Evolutionary conservation across 2,888 invertebrate genomes (phyloP), one percentile per base, ranked within the genome.

Genomic region (Agonopterix heracliana): DNA sequence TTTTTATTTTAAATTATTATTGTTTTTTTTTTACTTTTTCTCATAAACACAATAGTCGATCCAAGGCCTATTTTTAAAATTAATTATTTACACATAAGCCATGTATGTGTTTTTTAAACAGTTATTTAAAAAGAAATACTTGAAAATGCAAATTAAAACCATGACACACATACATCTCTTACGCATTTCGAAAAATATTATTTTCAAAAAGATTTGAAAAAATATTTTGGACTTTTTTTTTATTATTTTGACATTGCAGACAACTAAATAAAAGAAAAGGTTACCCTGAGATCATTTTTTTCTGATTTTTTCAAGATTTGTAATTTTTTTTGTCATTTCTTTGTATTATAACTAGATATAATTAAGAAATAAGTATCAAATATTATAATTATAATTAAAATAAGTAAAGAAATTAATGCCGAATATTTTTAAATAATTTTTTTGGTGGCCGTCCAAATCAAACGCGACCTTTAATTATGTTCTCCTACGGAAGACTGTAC

Each of bases 201-300:
- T 34, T 44, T 40, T 38, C 10, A n/a, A 44, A 36, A 40, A 34
- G n/a, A n/a, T 14, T 35, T 34, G 36, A 46, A 45, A 49, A 51
- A 9, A 41, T 41, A 41, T 54, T 44, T 53, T 50, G 41, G 46
- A 35, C 7, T 44, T 46, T 48, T 48, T 47, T 49, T 11, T 45
- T 45, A 44, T 51, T 43, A 49, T 54, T 50, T 48, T 51, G 36
- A 46, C 42, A 47, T 45, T n/a, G n/a, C n/a, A n/a, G 36, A 51
- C 53, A 46, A 49, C 34, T 36, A 13, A 49, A 54, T 50, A 56
- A 59, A 59, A 54, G 58, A 61, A 63, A 26, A 7, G 60, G 50
- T 59, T 59, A 66, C 26, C 57, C 64, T 77, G 82, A 83, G 82
- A 82, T 82, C 82, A 71, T 76, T 76, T 81, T 81, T 80, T 82